These are phyloP conservation scores for Atractosteus spatula DNA, from an alignment of 2,113 vertebrate genomes.

Conservation along the genomic window DNA sequence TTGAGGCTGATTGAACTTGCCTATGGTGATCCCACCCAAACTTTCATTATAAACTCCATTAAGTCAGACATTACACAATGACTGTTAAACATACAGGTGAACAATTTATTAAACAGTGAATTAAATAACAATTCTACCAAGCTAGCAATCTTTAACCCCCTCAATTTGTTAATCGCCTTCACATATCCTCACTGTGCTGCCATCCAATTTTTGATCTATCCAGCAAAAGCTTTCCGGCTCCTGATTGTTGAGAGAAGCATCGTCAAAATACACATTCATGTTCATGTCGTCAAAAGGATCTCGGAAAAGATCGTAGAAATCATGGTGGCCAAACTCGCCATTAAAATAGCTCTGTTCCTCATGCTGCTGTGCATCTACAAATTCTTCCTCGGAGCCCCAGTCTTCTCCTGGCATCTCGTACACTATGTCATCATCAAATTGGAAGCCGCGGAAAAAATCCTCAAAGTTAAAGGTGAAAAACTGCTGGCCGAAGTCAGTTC, in stretches of 20 bases:
- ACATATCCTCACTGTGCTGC: constrained; percentile 11
- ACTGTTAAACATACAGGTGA: too few relatives aligned
- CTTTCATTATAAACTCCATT: too few relatives aligned
- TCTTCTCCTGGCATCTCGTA: constrained; percentile 17
- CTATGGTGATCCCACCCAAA: too few relatives aligned
- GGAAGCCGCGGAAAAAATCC: constrained; percentile 28
- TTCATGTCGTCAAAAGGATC: constrained; percentile 17
- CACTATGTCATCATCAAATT: constrained; percentile 25
- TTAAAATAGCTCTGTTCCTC: constrained; percentile 22
- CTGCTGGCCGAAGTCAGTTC: not conserved
- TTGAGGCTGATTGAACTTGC: too few relatives aligned
- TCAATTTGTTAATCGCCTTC: constrained; percentile 1
- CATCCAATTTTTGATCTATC: constrained; percentile 1
- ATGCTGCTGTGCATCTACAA: constrained; percentile 9
- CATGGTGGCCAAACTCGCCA: not conserved
- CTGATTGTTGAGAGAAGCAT: constrained; percentile 17
- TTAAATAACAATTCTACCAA: too few relatives aligned
- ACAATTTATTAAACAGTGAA: too few relatives aligned
- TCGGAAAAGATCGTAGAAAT: constrained; percentile 2
- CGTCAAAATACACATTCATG: constrained; percentile 1
- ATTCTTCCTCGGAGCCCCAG: constrained; percentile 30
- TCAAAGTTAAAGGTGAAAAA: constrained; percentile 34
- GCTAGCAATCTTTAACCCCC: too few relatives aligned
- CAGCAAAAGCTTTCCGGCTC: not conserved
- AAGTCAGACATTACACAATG: too few relatives aligned